Conservation (phyloP, 2,797 vertebrate species). For the Merluccius polli region DNA sequence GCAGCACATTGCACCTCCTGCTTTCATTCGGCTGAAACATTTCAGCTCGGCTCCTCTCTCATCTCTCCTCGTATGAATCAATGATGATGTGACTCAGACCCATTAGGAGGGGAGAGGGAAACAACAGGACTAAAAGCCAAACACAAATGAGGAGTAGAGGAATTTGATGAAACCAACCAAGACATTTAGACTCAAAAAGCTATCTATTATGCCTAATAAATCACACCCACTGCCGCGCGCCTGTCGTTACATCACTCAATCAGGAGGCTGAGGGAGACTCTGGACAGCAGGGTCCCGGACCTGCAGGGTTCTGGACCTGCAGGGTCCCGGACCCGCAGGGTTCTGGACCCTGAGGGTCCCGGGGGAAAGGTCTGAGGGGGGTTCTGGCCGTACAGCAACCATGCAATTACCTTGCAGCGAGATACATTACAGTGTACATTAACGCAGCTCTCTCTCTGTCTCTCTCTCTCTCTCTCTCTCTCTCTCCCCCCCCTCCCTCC, state of each 20-base stretch:
- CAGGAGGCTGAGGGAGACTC: neutral
- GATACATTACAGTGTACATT: neutral
- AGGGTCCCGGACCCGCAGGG: neutral
- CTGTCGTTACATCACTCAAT: neutral
- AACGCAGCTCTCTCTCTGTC: too few species aligned
- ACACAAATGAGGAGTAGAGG: conserved; percentile 54
- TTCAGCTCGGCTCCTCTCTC: neutral
- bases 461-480: too few species aligned
- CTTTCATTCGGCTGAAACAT: neutral
- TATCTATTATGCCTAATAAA: conserved; percentile 2
- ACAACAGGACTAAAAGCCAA: conserved; percentile 34
- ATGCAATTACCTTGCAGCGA: too few species aligned
- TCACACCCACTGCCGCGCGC: neutral
- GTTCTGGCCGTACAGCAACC: neutral
- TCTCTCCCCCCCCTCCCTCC: too few species aligned
- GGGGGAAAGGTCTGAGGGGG: neutral
- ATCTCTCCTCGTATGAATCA: neutral
- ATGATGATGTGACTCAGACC: neutral
- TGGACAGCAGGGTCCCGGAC: neutral
- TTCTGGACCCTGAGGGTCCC: neutral
- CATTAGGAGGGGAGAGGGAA: neutral
- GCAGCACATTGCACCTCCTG: neutral
- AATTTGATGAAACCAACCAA: conserved; percentile 23
- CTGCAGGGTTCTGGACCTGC: neutral
- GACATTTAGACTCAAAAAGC: conserved; percentile 50